Percentiles rank a stretch among this genome's conserved stretches.
Conservation (phyloP, 2,797 vertebrate genomes). For the Phrynocephalus guinanensis region DNA sequence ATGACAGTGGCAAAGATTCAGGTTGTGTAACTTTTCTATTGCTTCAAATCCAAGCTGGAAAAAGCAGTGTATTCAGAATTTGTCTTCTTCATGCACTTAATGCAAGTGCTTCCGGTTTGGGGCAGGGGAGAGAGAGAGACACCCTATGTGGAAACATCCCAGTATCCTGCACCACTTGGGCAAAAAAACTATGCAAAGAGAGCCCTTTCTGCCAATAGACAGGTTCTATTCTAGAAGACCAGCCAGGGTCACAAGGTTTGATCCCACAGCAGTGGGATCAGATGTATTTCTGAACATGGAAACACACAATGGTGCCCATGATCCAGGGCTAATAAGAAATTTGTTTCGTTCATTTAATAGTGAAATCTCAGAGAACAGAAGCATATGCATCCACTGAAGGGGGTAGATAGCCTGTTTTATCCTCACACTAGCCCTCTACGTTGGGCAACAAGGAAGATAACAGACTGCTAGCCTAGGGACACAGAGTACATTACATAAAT, state of each 20-base stretch:
- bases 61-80: not conserved
- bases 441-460: no score
- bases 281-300: not conserved
- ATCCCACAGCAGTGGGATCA: not conserved
- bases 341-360: no score
- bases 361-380: no score
- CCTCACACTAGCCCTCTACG: no score
- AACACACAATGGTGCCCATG: not conserved
- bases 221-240: not conserved
- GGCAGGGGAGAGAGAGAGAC: not conserved
- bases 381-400: no score
- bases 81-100: not conserved
- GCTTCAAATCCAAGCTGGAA: not conserved
- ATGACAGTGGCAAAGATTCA: not conserved
- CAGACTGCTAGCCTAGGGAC: not conserved
- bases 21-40: not conserved
- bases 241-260: not conserved
- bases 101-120: not conserved
- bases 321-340: not conserved
- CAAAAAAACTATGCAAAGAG: slow-evolving; percentile 2
- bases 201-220: not conserved
- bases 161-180: not conserved
- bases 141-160: not conserved
- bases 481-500: no score
- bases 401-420: no score